phyloP scores from a whole-genome alignment of 2,888 invertebrate species.

The Ecliptopera silaceata region DNA sequence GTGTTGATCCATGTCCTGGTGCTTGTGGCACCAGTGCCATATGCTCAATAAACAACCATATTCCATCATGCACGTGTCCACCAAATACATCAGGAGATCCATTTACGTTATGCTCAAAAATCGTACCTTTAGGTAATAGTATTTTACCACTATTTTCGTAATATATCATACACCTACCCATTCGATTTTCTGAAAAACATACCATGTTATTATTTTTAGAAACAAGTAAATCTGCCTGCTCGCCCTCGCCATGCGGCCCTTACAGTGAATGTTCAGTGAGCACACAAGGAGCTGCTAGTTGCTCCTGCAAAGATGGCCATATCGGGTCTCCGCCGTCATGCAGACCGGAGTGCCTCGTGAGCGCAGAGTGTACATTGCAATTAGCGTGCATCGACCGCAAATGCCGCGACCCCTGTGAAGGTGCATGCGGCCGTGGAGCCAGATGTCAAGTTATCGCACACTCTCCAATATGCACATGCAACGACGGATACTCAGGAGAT shows the following conservation, averaged over 20 bases:
- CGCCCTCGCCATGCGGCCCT: slow-evolving; percentile 90
- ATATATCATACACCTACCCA: too few relatives aligned
- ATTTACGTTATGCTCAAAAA: slow-evolving; percentile 77
- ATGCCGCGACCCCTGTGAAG: slow-evolving; percentile 89
- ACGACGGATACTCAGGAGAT: slow-evolving; percentile 87
- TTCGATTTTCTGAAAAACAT: too few relatives aligned
- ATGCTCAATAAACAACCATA: slow-evolving; percentile 90
- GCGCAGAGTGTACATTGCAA: slow-evolving; percentile 87
- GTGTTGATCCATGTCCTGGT: slow-evolving; percentile 91
- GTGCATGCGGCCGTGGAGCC: slow-evolving; percentile 88
- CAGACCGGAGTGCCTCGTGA: slow-evolving; percentile 89
- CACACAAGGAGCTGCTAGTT: slow-evolving; percentile 83
- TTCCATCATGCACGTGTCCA: slow-evolving; percentile 88
- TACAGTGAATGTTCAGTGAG: slow-evolving; percentile 85
- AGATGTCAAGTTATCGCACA: slow-evolving; percentile 89
- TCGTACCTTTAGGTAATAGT: slow-evolving; percentile 53
- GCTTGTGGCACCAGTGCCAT: slow-evolving; percentile 89
- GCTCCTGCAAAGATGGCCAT: slow-evolving; percentile 88
- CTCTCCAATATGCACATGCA: slow-evolving; percentile 88
- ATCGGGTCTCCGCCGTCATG: slow-evolving; percentile 89
- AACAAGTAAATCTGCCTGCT: slow-evolving; percentile 77
- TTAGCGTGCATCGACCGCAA: slow-evolving; percentile 87
- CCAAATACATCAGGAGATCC: slow-evolving; percentile 88
- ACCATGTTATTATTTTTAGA: slow-evolving; percentile 32
- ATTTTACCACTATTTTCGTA: not conserved